Conservation (phyloP, 2,797 vertebrate species). For the Rhinatrema bivittatum region DNA sequence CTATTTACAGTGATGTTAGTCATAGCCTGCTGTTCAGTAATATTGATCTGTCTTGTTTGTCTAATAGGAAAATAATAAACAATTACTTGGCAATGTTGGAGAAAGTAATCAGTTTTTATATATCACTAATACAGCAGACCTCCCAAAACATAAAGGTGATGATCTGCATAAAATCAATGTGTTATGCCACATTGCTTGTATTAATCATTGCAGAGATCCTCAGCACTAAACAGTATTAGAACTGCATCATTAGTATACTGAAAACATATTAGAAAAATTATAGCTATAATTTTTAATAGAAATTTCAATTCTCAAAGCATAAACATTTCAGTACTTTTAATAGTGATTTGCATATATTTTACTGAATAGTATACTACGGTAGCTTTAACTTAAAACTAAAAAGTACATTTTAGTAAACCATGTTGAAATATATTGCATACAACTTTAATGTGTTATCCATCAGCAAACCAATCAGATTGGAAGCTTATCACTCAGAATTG, state of each 20-base stretch:
- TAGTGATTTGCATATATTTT: no score
- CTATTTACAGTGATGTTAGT: constrained; percentile 94
- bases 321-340: constrained; percentile 6
- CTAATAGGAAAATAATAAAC: constrained; percentile 99
- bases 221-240: constrained; percentile 38
- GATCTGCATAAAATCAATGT: constrained; percentile 98
- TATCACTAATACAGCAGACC: constrained; percentile 78
- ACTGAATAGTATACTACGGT: no score
- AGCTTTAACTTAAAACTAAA: no score
- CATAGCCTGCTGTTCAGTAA: constrained; percentile 83
- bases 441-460: no score
- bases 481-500: no score
- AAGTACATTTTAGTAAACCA: no score
- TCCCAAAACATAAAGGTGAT: constrained; percentile 90
- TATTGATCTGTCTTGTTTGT: constrained; percentile 96
- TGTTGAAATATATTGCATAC: no score
- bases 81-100: constrained; percentile 87
- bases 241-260: constrained; percentile 21
- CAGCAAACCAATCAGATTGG: no score
- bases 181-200: constrained; percentile 80
- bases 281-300: no score
- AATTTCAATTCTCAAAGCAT: no score
- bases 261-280: constrained; percentile 16
- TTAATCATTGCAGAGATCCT: constrained; percentile 63
- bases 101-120: constrained; percentile 97